Evolutionary conservation across 2,797 vertebrate species (phyloP), one percentile per base, ranked within the genome.

Genomic region (Galagoides demidoff): DNA sequence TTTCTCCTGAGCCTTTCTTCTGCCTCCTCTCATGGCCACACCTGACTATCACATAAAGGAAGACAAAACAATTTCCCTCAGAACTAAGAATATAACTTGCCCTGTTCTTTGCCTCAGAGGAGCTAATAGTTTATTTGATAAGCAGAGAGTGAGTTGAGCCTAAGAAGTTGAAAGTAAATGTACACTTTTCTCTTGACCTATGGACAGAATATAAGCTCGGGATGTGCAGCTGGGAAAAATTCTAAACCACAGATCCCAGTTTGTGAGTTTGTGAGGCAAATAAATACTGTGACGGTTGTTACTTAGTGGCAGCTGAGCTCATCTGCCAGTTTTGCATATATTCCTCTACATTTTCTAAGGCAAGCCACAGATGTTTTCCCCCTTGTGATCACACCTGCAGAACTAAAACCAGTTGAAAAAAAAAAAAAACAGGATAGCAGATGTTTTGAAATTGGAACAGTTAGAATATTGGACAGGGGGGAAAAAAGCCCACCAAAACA

Each of bases 361-460:
- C n/a, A 57, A 96, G 82, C 97, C 97, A 97, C 97, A 98, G 98
- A 98, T 98, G 97, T 98, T 98, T 96, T 96, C 64, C 97, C 94
- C 95, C 97, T 89, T 88, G 34, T 68, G 76, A 96, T 98, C 97
- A 98, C 98, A 98, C 97, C 98, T 98, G 97, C 97, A 98, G 92
- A 94, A 95, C 91, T 97, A 98, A 97, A 98, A 96, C 97, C 59
- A 97, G 73, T 92, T 95, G 70, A 88, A 96, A 95, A 85, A 90
- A 95, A 78, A 86, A 29, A 90, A 90, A 74, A 95, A 57, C 14
- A 10, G 57, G 82, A 89, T 88, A 87, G 93, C 98, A 98, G 97
- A 98, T 98, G 81, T 97, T 96, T 98, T 96, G 84, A 96, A 97
- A 97, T 91, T 96, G 97, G 90, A 98, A 97, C 34, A 68, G 66